These are phyloP conservation scores for Drosophila simulans DNA, from an alignment of 1,140 invertebrate species.

Conservation along the genomic window DNA sequence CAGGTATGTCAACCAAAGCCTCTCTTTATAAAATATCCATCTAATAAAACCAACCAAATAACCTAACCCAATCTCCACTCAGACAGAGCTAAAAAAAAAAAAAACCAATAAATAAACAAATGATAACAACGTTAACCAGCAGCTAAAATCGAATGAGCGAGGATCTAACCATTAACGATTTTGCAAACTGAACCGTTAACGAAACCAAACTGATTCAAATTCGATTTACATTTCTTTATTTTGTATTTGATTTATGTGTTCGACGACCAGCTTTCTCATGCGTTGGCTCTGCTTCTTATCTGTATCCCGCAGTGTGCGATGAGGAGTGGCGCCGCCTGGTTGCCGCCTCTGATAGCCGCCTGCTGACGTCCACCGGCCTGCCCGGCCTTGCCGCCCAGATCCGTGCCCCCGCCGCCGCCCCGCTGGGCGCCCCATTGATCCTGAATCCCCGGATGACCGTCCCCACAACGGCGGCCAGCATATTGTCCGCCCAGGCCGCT, in stretches of 20 bases:
- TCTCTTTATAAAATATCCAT: slow-evolving; percentile 14
- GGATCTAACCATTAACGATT: slow-evolving; percentile 47
- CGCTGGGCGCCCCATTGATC: slow-evolving; percentile 93
- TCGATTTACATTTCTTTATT: slow-evolving; percentile 57
- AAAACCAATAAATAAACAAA: neutral
- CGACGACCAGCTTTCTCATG: slow-evolving; percentile 77
- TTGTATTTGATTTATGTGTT: slow-evolving; percentile 69
- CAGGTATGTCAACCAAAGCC: slow-evolving; percentile 83
- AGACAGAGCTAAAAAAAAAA: slow-evolving; percentile 31
- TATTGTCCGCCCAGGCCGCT: slow-evolving; percentile 90
- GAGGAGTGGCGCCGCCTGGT: slow-evolving; percentile 92
- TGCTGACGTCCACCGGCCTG: slow-evolving; percentile 87
- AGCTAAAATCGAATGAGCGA: slow-evolving; percentile 46
- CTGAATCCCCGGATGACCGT: slow-evolving; percentile 94
- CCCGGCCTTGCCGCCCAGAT: slow-evolving; percentile 87
- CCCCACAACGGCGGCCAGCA: slow-evolving; percentile 90
- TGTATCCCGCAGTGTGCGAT: slow-evolving; percentile 87
- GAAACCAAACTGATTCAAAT: slow-evolving; percentile 40
- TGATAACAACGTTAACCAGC: slow-evolving; percentile 24
- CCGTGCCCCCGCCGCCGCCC: slow-evolving; percentile 88
- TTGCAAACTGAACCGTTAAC: slow-evolving; percentile 22
- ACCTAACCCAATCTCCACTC: slow-evolving; percentile 25
- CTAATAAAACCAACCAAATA: slow-evolving; percentile 16
- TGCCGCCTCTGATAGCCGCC: slow-evolving; percentile 90
- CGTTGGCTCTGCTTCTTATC: slow-evolving; percentile 82